phyloP scores from a whole-genome alignment of 37 sponge, comb jelly and placozoan species.

The Cliona cf. orientalis region DNA sequence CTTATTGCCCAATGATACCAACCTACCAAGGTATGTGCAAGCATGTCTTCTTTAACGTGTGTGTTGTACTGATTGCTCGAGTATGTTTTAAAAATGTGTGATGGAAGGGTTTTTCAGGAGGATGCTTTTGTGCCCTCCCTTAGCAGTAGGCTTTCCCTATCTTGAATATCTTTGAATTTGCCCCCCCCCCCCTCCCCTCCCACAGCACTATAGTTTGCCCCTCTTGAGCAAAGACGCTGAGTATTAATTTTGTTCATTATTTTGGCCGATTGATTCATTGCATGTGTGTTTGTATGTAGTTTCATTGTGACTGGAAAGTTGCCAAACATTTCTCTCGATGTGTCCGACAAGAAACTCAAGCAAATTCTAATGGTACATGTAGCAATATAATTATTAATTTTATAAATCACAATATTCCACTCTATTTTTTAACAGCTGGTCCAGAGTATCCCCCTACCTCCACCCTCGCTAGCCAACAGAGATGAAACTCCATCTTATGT shows the following conservation, averaged over 20 bases:
- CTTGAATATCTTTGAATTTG: no score
- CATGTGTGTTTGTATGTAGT: constrained; percentile 39
- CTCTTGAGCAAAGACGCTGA: no score
- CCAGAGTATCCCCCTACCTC: constrained; percentile 73
- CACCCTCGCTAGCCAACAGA: constrained; percentile 55
- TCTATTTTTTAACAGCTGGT: constrained; percentile 34
- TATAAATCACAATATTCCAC: neutral
- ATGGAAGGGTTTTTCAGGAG: no score
- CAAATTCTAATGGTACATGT: constrained; percentile 48
- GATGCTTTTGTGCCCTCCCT: no score
- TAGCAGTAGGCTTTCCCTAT: no score
- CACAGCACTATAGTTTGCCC: no score
- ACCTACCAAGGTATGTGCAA: constrained; percentile 40
- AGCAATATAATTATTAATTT: neutral
- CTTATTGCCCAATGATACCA: constrained; percentile 75
- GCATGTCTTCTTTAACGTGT: neutral
- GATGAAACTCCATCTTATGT: constrained; percentile 33
- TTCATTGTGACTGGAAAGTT: constrained; percentile 51
- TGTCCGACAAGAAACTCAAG: constrained; percentile 76
- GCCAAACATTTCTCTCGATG: constrained; percentile 39
- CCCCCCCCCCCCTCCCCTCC: no score
- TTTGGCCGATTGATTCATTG: no score
- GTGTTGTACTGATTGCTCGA: neutral
- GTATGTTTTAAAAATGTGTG: no score
- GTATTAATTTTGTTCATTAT: no score